phyloP scores from a whole-genome alignment of 2,113 vertebrate species.

The pig (Sus scrofa) region DNA sequence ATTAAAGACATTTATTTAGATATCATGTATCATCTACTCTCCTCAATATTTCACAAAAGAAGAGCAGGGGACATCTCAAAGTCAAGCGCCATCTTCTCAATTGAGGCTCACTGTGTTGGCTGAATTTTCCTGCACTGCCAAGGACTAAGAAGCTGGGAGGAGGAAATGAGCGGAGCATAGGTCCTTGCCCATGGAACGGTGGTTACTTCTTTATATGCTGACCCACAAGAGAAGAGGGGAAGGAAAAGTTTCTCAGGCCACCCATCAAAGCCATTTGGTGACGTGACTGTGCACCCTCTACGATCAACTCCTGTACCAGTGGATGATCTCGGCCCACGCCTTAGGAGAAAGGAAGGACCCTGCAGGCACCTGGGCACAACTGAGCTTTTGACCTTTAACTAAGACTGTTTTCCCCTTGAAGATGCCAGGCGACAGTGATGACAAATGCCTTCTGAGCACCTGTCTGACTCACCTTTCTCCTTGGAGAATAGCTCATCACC shows the following conservation, averaged over 20 bases:
- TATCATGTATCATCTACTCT: not conserved
- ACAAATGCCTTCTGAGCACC: too few relatives aligned
- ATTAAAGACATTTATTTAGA: not conserved
- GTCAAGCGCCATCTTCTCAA: not conserved
- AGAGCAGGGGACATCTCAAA: not conserved
- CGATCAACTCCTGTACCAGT: not conserved
- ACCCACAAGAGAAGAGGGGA: not conserved
- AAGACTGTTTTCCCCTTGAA: not conserved
- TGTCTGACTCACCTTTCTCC: not conserved
- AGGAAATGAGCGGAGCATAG: not conserved
- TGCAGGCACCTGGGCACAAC: not conserved
- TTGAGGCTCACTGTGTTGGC: not conserved
- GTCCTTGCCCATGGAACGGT: not conserved
- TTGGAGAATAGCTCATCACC: not conserved
- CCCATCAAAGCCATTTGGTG: not conserved
- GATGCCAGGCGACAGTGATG: not conserved
- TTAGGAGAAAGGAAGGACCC: not conserved
- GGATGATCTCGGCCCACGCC: not conserved
- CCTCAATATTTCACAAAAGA: not conserved
- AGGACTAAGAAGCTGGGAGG: not conserved
- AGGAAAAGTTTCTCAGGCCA: not conserved
- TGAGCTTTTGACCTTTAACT: not conserved
- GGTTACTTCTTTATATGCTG: not conserved
- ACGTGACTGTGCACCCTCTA: not conserved
- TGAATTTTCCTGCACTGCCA: not conserved